Evolutionary conservation across 2,113 vertebrate genomes (phyloP), one percentile per base, ranked within the genome.

Genomic region (Tetrax tetrax): DNA sequence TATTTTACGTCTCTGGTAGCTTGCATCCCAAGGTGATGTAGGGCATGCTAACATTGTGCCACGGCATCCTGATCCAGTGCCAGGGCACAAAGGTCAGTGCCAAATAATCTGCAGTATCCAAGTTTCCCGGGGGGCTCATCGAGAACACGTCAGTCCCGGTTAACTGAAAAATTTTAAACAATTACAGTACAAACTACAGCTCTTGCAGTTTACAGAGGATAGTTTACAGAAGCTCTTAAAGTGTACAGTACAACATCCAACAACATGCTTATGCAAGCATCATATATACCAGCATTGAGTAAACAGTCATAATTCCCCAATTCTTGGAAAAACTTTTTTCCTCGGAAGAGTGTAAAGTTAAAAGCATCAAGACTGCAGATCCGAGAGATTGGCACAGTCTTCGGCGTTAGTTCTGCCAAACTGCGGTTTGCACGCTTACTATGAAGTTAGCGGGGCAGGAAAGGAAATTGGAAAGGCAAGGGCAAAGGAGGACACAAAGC

Each of bases 141-240:
- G 1, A 59, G 29, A 66, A 57, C 59, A 50, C 3, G 14, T 75
- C 61, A 59, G 23, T 60, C 59, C 54, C 0, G 1, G 43, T 87
- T 77, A 77, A 88, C 18, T 64, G 37, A 92, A 77, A 92, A 54
- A 66, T 21, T 14, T 70, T 84, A 87, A 95, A 56, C 38, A 68
- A 31, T 81, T 87, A 56, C 24, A 84, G 38, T 78, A 65, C 35
- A 76, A 93, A 61, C 69, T 84, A 28, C 83, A 84, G 11, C 29
- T 79, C 61, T 87, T 91, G 51, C 0, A 70, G 68, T 95, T 95
- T 83, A 90, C 45, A 66, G 41, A 89, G 31, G 35, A 53, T 13
- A 68, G 94, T 97, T 96, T 95, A 93, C 81, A 94, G 45, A 84
- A 94, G 41, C 84, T 75, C 84, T 85, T 72, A 5, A 88, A 51